A percentile compares a stretch with the other conserved stretches of the same genome.
These are phyloP conservation scores for Leptarthrus brevirostris DNA, from an alignment of 2,888 invertebrate genomes.

Conservation along the genomic window DNA sequence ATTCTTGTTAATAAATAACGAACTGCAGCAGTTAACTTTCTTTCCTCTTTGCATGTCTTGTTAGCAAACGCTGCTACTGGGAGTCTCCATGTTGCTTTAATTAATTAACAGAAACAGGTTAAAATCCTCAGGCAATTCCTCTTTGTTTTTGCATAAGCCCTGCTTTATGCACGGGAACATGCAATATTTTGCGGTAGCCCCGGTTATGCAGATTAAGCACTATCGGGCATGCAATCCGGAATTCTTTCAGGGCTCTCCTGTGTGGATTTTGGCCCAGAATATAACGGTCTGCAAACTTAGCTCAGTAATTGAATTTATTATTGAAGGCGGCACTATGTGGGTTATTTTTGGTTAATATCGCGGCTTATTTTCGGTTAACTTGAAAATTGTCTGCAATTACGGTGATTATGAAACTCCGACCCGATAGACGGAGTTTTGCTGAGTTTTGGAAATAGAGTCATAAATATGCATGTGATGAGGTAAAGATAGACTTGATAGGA, in stretches of 20 bases:
- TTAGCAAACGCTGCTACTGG: too few relatives aligned
- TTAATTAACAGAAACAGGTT: constrained; percentile 33
- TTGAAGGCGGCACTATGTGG: constrained; percentile 9
- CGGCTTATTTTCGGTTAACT: constrained; percentile 36
- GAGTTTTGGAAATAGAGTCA: constrained; percentile 13
- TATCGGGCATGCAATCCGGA: constrained; percentile 19
- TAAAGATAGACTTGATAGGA: not conserved
- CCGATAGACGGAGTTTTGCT: too few relatives aligned
- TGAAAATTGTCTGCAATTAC: constrained; percentile 7
- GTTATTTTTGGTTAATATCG: constrained; percentile 29
- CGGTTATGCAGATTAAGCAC: constrained; percentile 6
- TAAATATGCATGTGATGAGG: constrained; percentile 23
- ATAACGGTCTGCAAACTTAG: not conserved
- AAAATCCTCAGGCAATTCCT: constrained; percentile 27
- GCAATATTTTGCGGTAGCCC: not conserved
- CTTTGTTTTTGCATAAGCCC: constrained; percentile 28
- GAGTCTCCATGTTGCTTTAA: not conserved
- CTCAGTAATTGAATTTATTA: constrained; percentile 36
- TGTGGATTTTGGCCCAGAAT: too few relatives aligned
- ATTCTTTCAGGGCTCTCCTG: too few relatives aligned
- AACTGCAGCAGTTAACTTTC: constrained; percentile 11
- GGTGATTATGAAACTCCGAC: too few relatives aligned
- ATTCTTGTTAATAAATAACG: constrained; percentile 30
- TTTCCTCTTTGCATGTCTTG: constrained; percentile 17
- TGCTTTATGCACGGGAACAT: constrained; percentile 14